Evolutionary conservation across 2,113 vertebrate genomes (phyloP).

Genomic region (Ptilonorhynchus violaceus): DNA sequence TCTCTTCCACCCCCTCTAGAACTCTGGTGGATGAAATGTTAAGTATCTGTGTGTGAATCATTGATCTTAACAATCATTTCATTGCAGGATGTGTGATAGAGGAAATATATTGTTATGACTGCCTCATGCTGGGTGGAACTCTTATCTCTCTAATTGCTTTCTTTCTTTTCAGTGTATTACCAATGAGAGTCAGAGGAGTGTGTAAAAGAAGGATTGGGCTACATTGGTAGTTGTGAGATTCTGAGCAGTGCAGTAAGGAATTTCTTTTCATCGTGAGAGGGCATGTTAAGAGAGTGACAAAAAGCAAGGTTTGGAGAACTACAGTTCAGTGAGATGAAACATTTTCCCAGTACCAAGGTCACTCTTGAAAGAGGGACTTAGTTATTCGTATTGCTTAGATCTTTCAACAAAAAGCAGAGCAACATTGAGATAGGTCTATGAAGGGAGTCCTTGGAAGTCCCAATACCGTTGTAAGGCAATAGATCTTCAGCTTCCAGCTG

Average conservation of each 20-base stretch:
- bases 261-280: not conserved
- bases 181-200: not conserved
- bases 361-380: not conserved
- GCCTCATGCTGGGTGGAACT: not conserved
- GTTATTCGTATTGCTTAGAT: not conserved
- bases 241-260: not conserved
- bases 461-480: not conserved
- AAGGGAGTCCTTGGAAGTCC: not conserved
- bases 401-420: not conserved
- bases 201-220: not conserved
- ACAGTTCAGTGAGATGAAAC: not conserved
- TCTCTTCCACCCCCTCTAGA: not conserved
- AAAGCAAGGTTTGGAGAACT: not conserved
- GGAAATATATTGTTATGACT: not conserved
- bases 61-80: not conserved
- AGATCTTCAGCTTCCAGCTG: not conserved
- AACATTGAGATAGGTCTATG: not conserved
- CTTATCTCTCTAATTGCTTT: not conserved
- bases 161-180: not conserved
- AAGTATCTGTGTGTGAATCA: not conserved
- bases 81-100: not conserved
- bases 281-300: not conserved
- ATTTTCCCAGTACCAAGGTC: not conserved
- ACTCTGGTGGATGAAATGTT: not conserved
- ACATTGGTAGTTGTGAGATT: not conserved